Evolutionary conservation across 2,113 vertebrate species (phyloP).

Genomic region (Xyliphius kryptos): DNA sequence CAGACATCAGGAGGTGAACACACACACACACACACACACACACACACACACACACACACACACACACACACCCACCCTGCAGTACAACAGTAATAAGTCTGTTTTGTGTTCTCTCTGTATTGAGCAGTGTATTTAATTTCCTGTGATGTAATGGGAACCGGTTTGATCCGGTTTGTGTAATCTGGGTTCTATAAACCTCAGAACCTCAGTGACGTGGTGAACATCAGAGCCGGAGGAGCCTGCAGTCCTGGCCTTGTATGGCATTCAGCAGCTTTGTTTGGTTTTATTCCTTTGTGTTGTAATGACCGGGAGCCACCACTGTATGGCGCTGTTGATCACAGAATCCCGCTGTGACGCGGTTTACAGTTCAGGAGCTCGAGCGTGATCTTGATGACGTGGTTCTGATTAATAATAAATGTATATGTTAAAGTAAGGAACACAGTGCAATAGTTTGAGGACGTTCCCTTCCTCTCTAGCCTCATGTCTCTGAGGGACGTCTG

Average conservation of each 20-base stretch:
- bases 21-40: background rate
- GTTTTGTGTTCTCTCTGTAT: background rate
- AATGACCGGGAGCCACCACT: background rate
- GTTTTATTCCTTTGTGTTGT: background rate
- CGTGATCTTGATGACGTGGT: no score
- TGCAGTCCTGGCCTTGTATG: background rate
- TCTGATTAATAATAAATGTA: no score
- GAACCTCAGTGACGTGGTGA: background rate
- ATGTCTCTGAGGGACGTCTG: no score
- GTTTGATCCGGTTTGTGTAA: background rate
- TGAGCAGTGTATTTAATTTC: no score
- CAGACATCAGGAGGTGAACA: no score
- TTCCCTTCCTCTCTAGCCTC: no score
- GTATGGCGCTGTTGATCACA: background rate
- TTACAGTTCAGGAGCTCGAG: no score
- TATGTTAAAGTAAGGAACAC: no score
- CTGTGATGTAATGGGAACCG: slow-evolving; percentile 2
- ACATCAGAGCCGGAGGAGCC: background rate
- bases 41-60: slow-evolving; percentile 7
- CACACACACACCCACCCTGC: slow-evolving; percentile 6
- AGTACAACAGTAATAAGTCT: background rate
- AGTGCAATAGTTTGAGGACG: no score
- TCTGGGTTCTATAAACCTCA: background rate
- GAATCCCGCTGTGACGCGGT: no score
- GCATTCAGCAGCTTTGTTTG: background rate